Percentiles rank a stretch among this genome's conserved stretches.
Conservation (phyloP, 2,888 invertebrate genomes). For the Melieria picta region DNA sequence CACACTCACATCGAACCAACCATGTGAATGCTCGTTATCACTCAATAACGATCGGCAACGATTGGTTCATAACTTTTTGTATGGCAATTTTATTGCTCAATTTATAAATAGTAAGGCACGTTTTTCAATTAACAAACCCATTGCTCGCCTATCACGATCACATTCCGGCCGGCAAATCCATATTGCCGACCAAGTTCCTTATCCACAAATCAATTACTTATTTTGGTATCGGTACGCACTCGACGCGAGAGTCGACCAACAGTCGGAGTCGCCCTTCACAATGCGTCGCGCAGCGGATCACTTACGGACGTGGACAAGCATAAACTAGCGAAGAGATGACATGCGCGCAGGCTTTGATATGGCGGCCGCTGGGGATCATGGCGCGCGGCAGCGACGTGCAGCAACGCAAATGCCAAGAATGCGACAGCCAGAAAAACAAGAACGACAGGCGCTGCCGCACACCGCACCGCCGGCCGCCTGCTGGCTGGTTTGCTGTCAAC, state of each 20-base stretch:
- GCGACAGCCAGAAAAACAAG: constrained; percentile 8
- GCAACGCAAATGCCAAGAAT: constrained; percentile 22
- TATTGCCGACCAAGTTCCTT: constrained; percentile 28
- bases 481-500: constrained; percentile 33
- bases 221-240: too few species aligned
- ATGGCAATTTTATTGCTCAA: too few species aligned
- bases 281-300: constrained; percentile 46
- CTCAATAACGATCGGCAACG: too few species aligned
- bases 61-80: too few species aligned
- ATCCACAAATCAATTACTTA: constrained; percentile 29
- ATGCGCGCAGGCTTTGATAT: constrained; percentile 26
- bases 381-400: not conserved
- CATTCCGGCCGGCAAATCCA: constrained; percentile 18
- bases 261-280: constrained; percentile 41
- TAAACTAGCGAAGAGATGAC: constrained; percentile 37
- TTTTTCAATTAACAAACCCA: too few species aligned
- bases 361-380: constrained; percentile 5
- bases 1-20: too few species aligned
- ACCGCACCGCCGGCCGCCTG: constrained; percentile 12
- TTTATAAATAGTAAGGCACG: too few species aligned
- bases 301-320: constrained; percentile 51
- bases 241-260: too few species aligned
- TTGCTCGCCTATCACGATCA: too few species aligned
- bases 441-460: not conserved
- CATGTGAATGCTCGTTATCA: too few species aligned